Percentiles rank a stretch among this genome's conserved stretches.
Conservation (phyloP, 2,888 invertebrate genomes). For the Chalcosyrphus nemorum region DNA sequence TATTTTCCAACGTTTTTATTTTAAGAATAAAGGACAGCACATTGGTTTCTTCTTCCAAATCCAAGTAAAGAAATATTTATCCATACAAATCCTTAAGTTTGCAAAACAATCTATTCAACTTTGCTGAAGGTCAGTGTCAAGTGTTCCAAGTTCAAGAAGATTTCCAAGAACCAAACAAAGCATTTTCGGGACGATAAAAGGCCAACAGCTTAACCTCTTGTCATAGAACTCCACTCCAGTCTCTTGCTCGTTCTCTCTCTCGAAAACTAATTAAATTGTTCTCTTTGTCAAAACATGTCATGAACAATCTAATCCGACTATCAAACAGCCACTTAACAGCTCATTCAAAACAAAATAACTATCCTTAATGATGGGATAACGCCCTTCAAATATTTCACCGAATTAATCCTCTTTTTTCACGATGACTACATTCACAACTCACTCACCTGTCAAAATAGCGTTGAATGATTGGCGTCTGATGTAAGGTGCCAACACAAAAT, state of each 20-base stretch:
- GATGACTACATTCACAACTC: constrained; percentile 43
- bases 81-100: no score
- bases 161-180: neutral
- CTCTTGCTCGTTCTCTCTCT: no score
- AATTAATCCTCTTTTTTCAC: constrained; percentile 23
- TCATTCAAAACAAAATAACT: neutral
- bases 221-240: neutral
- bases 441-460: constrained; percentile 64
- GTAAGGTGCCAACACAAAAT: constrained; percentile 43
- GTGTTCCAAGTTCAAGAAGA: neutral
- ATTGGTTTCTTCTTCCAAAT: no score
- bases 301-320: neutral
- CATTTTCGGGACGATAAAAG: neutral
- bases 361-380: constrained; percentile 14
- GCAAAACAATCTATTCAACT: no score
- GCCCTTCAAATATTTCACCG: constrained; percentile 40
- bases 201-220: neutral
- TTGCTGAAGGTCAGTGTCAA: no score
- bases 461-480: constrained; percentile 41
- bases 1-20: no score
- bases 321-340: no score
- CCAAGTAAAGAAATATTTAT: no score
- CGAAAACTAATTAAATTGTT: neutral
- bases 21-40: no score
- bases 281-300: neutral